Percentiles rank a stretch among this genome's conserved stretches.
phyloP scores from a whole-genome alignment of 2,797 vertebrate genomes.

The Sciurus vulgaris region DNA sequence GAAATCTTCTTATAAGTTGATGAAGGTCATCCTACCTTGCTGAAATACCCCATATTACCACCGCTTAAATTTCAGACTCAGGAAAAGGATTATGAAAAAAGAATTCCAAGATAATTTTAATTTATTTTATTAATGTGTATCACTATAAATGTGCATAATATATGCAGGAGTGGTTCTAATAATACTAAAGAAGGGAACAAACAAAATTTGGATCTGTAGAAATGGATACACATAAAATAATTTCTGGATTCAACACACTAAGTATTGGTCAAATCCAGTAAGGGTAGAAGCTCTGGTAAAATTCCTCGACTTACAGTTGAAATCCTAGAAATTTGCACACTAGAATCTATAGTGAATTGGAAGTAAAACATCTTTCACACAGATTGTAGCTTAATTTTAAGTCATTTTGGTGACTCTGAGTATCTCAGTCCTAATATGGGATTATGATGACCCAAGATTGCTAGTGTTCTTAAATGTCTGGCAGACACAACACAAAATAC shows the following conservation, averaged over 20 bases:
- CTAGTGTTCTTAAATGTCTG: not conserved
- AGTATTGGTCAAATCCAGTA: not conserved
- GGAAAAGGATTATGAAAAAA: not conserved
- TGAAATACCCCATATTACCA: not conserved
- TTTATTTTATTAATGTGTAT: not conserved
- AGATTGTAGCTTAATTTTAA: constrained; percentile 36
- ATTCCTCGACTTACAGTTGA: not conserved
- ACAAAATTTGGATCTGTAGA: constrained; percentile 14
- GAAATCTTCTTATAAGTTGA: not conserved
- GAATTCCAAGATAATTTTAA: constrained; percentile 11
- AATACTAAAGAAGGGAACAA: not conserved
- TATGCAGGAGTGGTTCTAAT: not conserved
- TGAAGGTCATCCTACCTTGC: not conserved
- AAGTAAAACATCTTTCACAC: constrained; percentile 7
- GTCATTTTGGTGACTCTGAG: constrained; percentile 36
- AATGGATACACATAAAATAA: constrained; percentile 49
- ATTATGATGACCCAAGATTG: constrained; percentile 9
- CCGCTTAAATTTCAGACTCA: not conserved
- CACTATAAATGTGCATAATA: constrained; percentile 31
- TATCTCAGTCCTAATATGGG: not conserved
- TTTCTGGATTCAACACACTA: not conserved
- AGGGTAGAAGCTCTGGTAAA: not conserved
- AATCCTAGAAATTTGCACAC: not conserved
- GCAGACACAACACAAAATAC: constrained; percentile 9
- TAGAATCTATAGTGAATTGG: not conserved